A percentile compares a stretch with the other conserved stretches of the same genome.
Conservation (phyloP, 2,888 invertebrate genomes). For the Idaea dimidiata region DNA sequence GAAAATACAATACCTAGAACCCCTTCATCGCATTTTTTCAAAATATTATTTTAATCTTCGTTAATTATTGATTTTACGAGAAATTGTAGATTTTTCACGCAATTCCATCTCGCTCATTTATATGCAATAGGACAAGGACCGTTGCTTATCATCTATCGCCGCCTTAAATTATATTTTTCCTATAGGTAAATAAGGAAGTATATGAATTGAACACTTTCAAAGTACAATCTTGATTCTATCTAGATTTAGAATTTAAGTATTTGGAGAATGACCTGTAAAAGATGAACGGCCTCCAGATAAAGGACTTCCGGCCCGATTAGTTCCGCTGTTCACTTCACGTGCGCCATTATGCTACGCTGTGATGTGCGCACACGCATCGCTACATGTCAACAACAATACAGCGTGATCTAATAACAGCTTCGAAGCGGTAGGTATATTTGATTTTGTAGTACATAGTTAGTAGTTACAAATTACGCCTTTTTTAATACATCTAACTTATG, state of each 20-base stretch:
- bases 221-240: background rate
- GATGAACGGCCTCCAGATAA: constrained; percentile 69
- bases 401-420: background rate
- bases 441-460: background rate
- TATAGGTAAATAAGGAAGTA: too few species aligned
- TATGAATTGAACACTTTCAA: background rate
- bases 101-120: too few species aligned
- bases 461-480: too few species aligned
- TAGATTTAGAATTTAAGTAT: background rate
- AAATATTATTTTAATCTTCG: too few species aligned
- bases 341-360: constrained; percentile 29
- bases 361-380: constrained; percentile 27
- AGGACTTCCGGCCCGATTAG: constrained; percentile 68
- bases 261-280: constrained; percentile 18
- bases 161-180: too few species aligned
- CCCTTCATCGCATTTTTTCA: too few species aligned
- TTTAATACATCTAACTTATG: too few species aligned
- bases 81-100: too few species aligned
- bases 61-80: too few species aligned
- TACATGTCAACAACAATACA: constrained; percentile 7
- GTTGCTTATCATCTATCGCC: too few species aligned
- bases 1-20: too few species aligned
- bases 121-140: too few species aligned
- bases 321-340: constrained; percentile 57
- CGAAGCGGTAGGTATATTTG: background rate